These are phyloP conservation scores for Lipophrys pholis DNA, from an alignment of 2,113 vertebrate genomes.

Conservation along the genomic window DNA sequence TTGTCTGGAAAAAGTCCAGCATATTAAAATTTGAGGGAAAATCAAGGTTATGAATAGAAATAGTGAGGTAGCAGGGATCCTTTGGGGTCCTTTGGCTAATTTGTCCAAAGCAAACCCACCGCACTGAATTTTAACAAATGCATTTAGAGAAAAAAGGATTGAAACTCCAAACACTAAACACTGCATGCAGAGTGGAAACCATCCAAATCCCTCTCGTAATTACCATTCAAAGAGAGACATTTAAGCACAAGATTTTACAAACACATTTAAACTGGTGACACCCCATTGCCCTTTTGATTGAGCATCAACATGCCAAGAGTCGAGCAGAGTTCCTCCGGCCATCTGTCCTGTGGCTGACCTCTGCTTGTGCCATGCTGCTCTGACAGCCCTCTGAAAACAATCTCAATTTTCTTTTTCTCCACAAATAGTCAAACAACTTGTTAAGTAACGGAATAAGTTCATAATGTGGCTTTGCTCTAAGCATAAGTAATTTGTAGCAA, in stretches of 20 bases:
- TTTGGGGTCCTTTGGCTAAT: constrained; percentile 45
- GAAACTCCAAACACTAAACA: constrained; percentile 47
- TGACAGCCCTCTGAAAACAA: constrained; percentile 45
- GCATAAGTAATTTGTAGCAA: constrained; percentile 46
- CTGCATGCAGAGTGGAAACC: constrained; percentile 45
- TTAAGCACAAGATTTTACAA: constrained; percentile 55
- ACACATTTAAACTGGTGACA: constrained; percentile 52
- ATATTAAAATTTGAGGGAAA: constrained; percentile 27
- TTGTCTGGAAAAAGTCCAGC: constrained; percentile 9
- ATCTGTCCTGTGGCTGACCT: constrained; percentile 68
- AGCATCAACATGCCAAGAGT: constrained; percentile 61
- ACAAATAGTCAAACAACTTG: constrained; percentile 32
- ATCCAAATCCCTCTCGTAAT: constrained; percentile 65
- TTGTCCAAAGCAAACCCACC: constrained; percentile 34
- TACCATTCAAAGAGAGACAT: constrained; percentile 68
- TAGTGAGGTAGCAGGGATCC: constrained; percentile 35
- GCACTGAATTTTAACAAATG: constrained; percentile 37
- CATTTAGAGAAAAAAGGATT: constrained; percentile 50
- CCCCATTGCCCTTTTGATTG: constrained; percentile 61
- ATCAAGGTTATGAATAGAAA: constrained; percentile 34
- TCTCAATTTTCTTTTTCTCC: constrained; percentile 17
- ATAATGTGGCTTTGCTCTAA: constrained; percentile 45
- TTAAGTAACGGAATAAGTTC: constrained; percentile 14
- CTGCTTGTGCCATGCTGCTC: constrained; percentile 48
- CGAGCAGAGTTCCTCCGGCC: constrained; percentile 52